Conservation (phyloP, 2,888 invertebrate genomes). For the Parasteatoda lunata region DNA sequence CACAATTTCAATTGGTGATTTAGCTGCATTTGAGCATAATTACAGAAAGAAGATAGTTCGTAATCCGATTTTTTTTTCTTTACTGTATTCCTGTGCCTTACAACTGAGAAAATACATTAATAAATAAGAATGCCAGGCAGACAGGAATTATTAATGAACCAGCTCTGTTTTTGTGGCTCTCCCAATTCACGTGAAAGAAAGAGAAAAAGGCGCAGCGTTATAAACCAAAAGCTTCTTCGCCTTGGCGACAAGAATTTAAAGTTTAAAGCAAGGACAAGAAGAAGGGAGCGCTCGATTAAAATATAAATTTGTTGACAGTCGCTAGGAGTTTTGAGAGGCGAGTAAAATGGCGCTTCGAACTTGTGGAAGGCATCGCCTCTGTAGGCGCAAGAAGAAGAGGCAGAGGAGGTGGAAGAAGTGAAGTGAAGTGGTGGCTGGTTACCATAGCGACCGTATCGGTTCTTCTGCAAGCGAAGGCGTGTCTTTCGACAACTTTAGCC, state of each 20-base stretch:
- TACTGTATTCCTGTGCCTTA: not conserved
- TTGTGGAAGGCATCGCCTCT: slow-evolving; percentile 62
- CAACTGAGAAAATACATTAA: not conserved
- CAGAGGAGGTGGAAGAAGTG: slow-evolving; percentile 31
- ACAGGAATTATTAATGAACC: not conserved
- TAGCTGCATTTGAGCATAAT: too few relatives aligned
- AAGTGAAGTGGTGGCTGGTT: slow-evolving; percentile 52
- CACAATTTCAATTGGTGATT: too few relatives aligned
- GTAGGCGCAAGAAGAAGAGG: slow-evolving; percentile 30
- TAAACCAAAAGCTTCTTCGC: slow-evolving; percentile 7
- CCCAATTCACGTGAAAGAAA: not conserved
- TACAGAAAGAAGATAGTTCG: too few relatives aligned
- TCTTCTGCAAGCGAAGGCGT: slow-evolving; percentile 54
- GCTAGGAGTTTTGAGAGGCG: slow-evolving; percentile 41
- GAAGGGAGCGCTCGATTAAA: slow-evolving; percentile 45
- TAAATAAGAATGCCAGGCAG: not conserved
- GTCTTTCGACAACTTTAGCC: slow-evolving; percentile 66
- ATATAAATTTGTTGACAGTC: slow-evolving; percentile 60
- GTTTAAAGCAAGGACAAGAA: slow-evolving; percentile 22
- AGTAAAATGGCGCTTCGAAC: slow-evolving; percentile 63
- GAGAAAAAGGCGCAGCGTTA: not conserved
- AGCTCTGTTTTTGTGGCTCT: slow-evolving; percentile 1
- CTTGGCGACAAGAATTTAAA: slow-evolving; percentile 2
- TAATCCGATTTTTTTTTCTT: too few relatives aligned
- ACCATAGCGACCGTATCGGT: slow-evolving; percentile 56